Evolutionary conservation across 2,113 vertebrate species (phyloP), one percentile per base, ranked within the genome.

Genomic region (Triplophysa rosa): DNA sequence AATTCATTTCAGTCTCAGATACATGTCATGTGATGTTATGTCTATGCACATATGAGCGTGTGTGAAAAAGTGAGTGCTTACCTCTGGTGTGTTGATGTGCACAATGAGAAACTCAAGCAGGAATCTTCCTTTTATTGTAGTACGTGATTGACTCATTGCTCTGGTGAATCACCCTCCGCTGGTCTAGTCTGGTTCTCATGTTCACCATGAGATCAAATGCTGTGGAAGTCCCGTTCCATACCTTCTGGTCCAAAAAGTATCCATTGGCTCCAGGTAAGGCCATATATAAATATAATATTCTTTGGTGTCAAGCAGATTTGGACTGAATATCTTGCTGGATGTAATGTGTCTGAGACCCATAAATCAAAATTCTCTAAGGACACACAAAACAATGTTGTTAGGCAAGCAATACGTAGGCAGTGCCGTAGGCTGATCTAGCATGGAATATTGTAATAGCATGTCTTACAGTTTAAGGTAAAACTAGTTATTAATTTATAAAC

Each of bases 81-180:
- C 82, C 82, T 80, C 68, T 80, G 71, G 68, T 78, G 67, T 69
- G 65, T 80, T 61, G 65, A 71, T 73, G 67, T 66, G 29, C 52
- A 71, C 67, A 79, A 64, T 61, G 47, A 80, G 72, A 58, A 63
- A 47, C 64, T 80, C 67, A 37, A 63, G 19, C 23, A 79, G 54
- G 63, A 74, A 4, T 56, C 71, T 75, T 63, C 63, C 71, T 77
- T 83, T 83, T 83, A 83, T 83, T 80, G 59, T 47, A 42, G 12
- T 37, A 21, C 13, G 6, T 70, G 73, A 81, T 58, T 80, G 77
- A 76, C 78, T 83, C 65, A 69, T 69, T 67, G 67, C 58, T 26
- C 26, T 23, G 13, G 58, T 83, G 82, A 83, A 49, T 83, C 82
- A 82, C 45, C 29, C 62, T 54, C 54, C 7, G 8, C 79, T 26